Base-by-base conservation (phyloP, 2,888 invertebrate genomes). In the Melinopterus prodromus region DNA sequence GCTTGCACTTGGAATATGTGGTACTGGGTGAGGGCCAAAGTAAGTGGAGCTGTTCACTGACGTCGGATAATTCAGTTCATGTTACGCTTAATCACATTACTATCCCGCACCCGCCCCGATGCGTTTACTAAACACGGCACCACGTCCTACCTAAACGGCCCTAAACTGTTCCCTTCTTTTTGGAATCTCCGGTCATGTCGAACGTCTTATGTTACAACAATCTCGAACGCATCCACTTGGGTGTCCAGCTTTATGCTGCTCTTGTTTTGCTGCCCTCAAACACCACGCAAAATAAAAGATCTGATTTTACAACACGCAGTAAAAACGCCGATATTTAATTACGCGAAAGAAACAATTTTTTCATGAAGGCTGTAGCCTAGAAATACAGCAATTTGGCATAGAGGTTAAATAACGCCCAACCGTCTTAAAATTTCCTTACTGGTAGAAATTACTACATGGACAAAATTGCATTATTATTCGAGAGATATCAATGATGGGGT, bases 41-140 rank as follows among this genome's bases (percentile, higher is more conserved):
- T 76, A 38, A 69, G 78, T 78, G 77, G 82, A 82, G 80, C 78
- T 81, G 80, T 80, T 80, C 83, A 80, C 78, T 81, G 81, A 81
- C 80, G 83, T 82, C 80, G 83, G 81, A 81, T 79, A 81, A 82
- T 78, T 79, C 76, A 80, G 83, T 82, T 83, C 83, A 81, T 83
- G 82, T 83, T 82, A 81, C 83, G 79, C 81, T 81, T 83, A 53
- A 74, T 79, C 81, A 80, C 83, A 79, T 79, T 77, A 74, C 79
- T 77, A 77, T 72, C 77, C 79, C 71, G 69, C 76, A 69, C 71
- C 38, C 70, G n/a, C 37, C 26, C 26, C 26, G 26, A 26, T 26
- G 26, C 26, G 26, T 26, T 3, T 26, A 26, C 26, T 26, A 26
- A 26, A 26, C 26, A 26, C 26, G 26, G 26, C 26, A 26, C 26